Conservation (phyloP, 2,113 vertebrate genomes). For the Pangasianodon gigas region DNA sequence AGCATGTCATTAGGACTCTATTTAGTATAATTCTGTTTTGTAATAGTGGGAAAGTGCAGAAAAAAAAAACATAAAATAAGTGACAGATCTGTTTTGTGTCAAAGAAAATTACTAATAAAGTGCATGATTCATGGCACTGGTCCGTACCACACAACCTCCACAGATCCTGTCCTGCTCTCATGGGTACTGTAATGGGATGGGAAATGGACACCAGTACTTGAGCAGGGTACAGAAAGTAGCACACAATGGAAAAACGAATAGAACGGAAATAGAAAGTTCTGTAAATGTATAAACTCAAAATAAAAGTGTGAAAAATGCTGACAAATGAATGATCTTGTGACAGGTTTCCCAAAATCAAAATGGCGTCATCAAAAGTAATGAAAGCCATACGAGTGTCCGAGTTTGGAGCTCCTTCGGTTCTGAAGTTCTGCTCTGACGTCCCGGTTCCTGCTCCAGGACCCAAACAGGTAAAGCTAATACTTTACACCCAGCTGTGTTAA, state of each 20-base stretch:
- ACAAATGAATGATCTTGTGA: background rate
- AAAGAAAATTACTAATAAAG: background rate
- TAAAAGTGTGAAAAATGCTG: background rate
- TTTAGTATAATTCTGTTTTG: no score
- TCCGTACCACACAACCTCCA: background rate
- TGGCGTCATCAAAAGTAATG: constrained; percentile 83
- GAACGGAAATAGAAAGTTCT: background rate
- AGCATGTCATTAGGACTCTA: no score
- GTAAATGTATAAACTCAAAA: background rate
- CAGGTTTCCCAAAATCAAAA: constrained; percentile 40
- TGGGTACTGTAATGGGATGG: background rate
- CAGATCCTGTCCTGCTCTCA: background rate
- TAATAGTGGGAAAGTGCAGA: background rate
- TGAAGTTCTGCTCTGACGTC: constrained; percentile 75
- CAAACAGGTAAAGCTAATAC: constrained; percentile 73
- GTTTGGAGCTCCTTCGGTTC: constrained; percentile 86
- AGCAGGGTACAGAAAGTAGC: background rate
- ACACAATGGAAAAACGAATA: background rate
- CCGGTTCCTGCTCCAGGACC: constrained; percentile 75
- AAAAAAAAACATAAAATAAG: background rate
- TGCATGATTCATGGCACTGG: background rate
- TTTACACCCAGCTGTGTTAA: background rate
- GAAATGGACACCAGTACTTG: background rate
- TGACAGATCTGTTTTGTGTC: background rate
- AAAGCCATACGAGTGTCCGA: constrained; percentile 84